Percentiles rank a stretch among this genome's conserved stretches.
Evolutionary conservation across 1,140 invertebrate species (phyloP).

Genomic region (Zaprionus capensis): DNA sequence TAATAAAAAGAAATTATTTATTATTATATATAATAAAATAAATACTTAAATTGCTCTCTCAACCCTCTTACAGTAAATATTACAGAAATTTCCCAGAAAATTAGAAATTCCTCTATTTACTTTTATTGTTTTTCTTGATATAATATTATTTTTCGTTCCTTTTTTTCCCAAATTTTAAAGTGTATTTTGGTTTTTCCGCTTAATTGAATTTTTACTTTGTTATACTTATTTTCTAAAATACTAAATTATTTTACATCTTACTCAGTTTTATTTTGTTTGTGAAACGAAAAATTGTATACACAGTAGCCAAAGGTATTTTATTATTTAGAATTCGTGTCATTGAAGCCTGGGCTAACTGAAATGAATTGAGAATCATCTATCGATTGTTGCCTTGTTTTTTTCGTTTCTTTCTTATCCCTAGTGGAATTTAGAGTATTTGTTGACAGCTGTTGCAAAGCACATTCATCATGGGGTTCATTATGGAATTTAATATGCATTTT

Average conservation of each 20-base stretch:
- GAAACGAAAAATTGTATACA: background rate
- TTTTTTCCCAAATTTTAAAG: background rate
- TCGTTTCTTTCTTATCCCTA: background rate
- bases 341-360: background rate
- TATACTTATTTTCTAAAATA: background rate
- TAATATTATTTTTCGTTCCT: too few species aligned
- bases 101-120: too few species aligned
- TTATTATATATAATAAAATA: too few species aligned
- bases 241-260: background rate
- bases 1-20: too few species aligned
- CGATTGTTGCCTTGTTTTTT: background rate
- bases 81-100: too few species aligned
- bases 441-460: background rate
- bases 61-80: too few species aligned
- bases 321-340: background rate
- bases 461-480: background rate
- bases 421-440: background rate
- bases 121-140: too few species aligned
- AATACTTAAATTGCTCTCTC: too few species aligned
- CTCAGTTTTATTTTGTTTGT: background rate
- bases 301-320: constrained; percentile 7
- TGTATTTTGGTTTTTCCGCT: background rate
- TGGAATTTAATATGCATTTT: background rate
- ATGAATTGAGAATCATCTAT: background rate
- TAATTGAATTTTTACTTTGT: background rate